Base-by-base conservation (phyloP, 2,797 vertebrate species). In the Acipenser transmontanus region DNA sequence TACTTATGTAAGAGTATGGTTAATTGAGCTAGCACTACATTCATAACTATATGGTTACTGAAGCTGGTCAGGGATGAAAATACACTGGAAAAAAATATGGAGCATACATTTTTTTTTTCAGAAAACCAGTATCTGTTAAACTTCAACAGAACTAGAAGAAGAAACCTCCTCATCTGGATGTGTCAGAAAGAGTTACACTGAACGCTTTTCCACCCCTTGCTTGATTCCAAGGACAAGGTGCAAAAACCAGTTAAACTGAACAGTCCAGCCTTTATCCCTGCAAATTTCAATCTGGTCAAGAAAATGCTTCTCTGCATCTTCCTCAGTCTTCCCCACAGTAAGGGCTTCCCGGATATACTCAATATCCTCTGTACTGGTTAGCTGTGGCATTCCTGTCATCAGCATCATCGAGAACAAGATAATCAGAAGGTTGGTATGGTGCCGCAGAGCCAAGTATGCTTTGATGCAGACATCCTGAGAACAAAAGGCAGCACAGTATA, bases 361-460 rank as follows among this genome's bases (percentile, higher is more conserved):
- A 0, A 99, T 98, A 63, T 99, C 97, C 79, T 98, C 95, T 77
- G 95, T 98, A 75, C 95, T 98, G 59, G 95, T 98, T 77, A 99
- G 82, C 61, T 99, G 96, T 2, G 97, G 97, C 95, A 99, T 99
- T 7, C 97, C 97, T 0, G 89, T 92, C 97, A 99, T 98, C 54
- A 98, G 85, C 97, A 99, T 99, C 97, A 99, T 99, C 79, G 96
- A 98, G 88, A 99, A 99, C 47, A 99, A 85, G 78, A 98, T 96
- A 87, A 98, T 97, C 79, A 99, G 91, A 51, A 98, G 88, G 85
- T 97, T 96, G 71, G 95, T 97, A 88, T 99, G 97, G 73, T 98
- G 95, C 6, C 97, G 91, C 51, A 99, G 93, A 50, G 96, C 94
- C 12, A 98, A 88, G 69, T 99, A 99, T 70, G 97, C 97, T 78